Conservation (phyloP, 2,113 vertebrate species). For the Ariopsis seemanni region DNA sequence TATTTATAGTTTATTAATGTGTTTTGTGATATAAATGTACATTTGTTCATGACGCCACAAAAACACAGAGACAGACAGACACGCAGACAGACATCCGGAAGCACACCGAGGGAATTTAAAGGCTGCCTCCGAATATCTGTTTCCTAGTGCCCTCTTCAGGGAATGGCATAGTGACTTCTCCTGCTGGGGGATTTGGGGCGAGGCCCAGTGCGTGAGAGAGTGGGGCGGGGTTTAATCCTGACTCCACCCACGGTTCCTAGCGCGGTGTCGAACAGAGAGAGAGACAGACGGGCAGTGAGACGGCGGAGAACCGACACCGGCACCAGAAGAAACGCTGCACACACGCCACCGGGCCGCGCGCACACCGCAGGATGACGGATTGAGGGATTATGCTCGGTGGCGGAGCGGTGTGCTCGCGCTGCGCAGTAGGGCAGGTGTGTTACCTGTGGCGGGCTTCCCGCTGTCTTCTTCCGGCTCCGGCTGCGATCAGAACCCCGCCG, state of each 20-base stretch:
- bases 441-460: constrained; percentile 18
- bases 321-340: background rate
- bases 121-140: background rate
- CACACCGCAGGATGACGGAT: background rate
- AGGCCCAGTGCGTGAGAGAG: background rate
- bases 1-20: too few relatives aligned
- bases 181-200: background rate
- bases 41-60: too few relatives aligned
- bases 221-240: background rate
- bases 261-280: background rate
- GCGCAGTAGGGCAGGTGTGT: constrained; percentile 20
- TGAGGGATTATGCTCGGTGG: constrained; percentile 5
- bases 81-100: background rate
- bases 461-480: background rate
- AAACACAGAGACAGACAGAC: background rate
- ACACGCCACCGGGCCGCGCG: background rate
- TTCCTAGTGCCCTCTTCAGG: background rate
- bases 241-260: background rate
- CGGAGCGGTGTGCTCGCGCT: background rate
- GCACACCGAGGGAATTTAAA: background rate
- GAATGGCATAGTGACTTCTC: background rate
- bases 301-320: background rate
- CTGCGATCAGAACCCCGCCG: background rate
- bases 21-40: too few relatives aligned
- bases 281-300: background rate